Evolutionary conservation across 2,113 vertebrate genomes (phyloP), one percentile per base, ranked within the genome.

Genomic region (Chionodraco myersi): DNA sequence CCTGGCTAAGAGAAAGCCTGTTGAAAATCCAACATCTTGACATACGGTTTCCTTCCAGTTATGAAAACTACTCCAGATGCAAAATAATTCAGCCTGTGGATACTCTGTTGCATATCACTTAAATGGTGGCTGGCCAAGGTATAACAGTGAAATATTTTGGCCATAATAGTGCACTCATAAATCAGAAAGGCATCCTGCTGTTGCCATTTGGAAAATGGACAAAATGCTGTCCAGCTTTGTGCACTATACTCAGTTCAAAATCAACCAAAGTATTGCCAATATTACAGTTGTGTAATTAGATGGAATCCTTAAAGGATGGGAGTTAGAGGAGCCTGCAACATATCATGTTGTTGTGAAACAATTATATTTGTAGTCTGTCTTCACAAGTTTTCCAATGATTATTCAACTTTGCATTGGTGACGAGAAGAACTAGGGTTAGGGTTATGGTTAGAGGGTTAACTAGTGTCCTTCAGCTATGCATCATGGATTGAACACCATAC

Each of bases 21-120:
- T 52, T 67, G 51, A 82, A 84, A 87, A 78, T 59, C 54, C 41
- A 9, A 18, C 79, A 76, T 72, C 68, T 85, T 63, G 80, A 79
- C 85, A 84, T 62, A 72, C 71, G 41, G 48, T 41, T 54, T 52
- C 59, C 72, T 72, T 85, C n/a, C 54, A 73, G 0, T 3, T 21
- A 30, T 53, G 18, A 78, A 86, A 86, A 56, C 47, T 48, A 10
- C 52, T 76, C 72, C 76, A 85, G 79, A 61, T 77, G 64, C 61
- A 77, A 23, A 36, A 23, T 13, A 13, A 16, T 47, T 49, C 59
- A 51, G 73, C 2, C 26, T 63, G 60, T 61, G 41, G 67, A 61
- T 45, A 69, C 69, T 82, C 21, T 13, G 13, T 44, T 10, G 8
- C 9, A 45, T 72, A 41, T 26, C 73, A 58, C 30, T 52, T n/a